Base-by-base conservation (phyloP, 1,140 invertebrate genomes). In the Listronotus oregonensis region DNA sequence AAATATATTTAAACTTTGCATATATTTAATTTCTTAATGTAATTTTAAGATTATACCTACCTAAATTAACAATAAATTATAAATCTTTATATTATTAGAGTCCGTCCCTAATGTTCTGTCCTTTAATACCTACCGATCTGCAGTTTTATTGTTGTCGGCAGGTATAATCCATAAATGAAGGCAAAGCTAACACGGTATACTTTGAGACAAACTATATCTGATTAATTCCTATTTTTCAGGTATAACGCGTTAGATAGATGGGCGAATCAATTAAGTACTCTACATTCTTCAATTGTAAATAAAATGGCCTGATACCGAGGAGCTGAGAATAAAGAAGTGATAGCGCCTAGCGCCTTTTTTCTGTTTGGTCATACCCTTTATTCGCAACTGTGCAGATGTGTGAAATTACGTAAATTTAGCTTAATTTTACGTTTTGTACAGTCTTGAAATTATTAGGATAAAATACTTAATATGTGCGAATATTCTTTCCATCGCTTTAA, bases 201-300 rank as follows among this genome's bases (percentile, higher is more conserved):
- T n/a, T n/a, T n/a, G n/a, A n/a, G n/a, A n/a, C n/a, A n/a, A n/a
- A n/a, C n/a, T n/a, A n/a, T n/a, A n/a, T n/a, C n/a, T n/a, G n/a
- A n/a, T n/a, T n/a, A n/a, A n/a, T n/a, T n/a, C 21, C 12, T 50
- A 39, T 64, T 37, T 64, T 57, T 37, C 14, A 64, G 64, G 51
- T 98, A 98, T 80, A 89, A 87, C 79, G 95, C 96, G 17, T 85
- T 98, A 70, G 95, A 99, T 80, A 97, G 96, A 83, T 98, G 96
- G 96, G 95, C 94, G 47, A 88, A 88, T 77, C 96, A 98, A 82
- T 83, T 98, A 47, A 86, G 89, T 64, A 89, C 89, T 47, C 84
- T 98, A 69, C 95, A 98, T 79, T 85, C 89, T 77, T 92, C 94
- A 43, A 91, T 98, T 74, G 87, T 94, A 68, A 92, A 92, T 80